Conservation (phyloP, 2,113 vertebrate genomes). For the Corythaixoides concolor region DNA sequence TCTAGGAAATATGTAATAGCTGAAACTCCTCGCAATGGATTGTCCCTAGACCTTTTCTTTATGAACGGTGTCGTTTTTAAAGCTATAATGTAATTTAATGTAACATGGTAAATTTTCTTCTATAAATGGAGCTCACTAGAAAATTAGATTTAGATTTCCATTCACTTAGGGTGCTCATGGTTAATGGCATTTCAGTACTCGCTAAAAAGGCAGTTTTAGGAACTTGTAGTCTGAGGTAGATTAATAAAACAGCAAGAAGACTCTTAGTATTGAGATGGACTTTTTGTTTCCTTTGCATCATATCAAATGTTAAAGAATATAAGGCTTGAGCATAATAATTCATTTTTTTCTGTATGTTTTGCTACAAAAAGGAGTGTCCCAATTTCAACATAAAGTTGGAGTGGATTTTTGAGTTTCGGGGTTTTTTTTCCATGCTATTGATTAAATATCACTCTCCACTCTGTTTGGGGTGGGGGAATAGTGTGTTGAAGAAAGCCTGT, state of each 20-base stretch:
- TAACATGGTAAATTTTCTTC: not conserved
- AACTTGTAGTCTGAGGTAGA: not conserved
- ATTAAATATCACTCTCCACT: not conserved
- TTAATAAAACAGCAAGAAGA: not conserved
- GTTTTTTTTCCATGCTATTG: not conserved
- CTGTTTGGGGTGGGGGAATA: not conserved
- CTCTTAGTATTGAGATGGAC: not conserved
- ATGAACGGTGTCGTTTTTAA: not conserved
- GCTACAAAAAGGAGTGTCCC: not conserved
- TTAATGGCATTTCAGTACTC: not conserved
- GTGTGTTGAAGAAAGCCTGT: not conserved
- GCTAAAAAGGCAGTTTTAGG: not conserved
- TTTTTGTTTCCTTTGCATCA: not conserved
- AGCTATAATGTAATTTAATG: not conserved
- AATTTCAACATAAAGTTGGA: not conserved
- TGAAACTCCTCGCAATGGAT: not conserved
- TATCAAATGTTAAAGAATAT: not conserved
- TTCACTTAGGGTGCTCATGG: not conserved
- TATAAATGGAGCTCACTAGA: not conserved
- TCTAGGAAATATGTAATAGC: not conserved
- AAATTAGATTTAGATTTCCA: slow-evolving; percentile 25
- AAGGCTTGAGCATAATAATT: not conserved
- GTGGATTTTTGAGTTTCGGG: not conserved
- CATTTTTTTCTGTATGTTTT: not conserved
- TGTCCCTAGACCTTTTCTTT: not conserved